Evolutionary conservation across 2,797 vertebrate genomes (phyloP).

Genomic region (Eulemur mongoz): DNA sequence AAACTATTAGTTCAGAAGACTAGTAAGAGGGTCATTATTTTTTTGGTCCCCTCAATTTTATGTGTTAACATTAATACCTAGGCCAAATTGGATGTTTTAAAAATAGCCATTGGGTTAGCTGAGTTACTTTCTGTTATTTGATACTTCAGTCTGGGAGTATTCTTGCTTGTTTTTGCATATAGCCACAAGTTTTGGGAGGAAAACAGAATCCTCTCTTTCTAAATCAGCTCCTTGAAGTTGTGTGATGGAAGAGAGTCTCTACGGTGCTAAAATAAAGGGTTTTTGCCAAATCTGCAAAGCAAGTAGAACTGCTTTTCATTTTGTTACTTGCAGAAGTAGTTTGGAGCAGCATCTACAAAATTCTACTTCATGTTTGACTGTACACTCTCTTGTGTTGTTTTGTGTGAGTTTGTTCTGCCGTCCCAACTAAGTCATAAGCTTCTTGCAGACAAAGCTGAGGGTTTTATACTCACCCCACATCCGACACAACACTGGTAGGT

Average conservation of each 20-base stretch:
- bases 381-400: not conserved
- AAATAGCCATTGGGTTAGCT: not conserved
- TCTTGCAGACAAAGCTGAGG: not conserved
- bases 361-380: not conserved
- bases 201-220: not conserved
- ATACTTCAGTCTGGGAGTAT: not conserved
- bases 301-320: not conserved
- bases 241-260: not conserved
- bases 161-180: constrained; percentile 18
- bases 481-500: not conserved
- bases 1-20: not conserved
- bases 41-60: not conserved
- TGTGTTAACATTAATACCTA: not conserved
- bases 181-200: not conserved
- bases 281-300: not conserved
- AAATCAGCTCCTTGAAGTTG: not conserved
- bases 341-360: not conserved
- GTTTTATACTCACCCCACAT: not conserved
- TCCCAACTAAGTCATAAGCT: not conserved
- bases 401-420: not conserved
- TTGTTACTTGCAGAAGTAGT: not conserved
- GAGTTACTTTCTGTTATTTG: constrained; percentile 1
- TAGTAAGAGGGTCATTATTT: not conserved
- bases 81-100: not conserved
- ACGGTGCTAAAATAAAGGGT: not conserved